Conservation (phyloP, 2,888 invertebrate genomes). For the Chymomyza amoena region DNA sequence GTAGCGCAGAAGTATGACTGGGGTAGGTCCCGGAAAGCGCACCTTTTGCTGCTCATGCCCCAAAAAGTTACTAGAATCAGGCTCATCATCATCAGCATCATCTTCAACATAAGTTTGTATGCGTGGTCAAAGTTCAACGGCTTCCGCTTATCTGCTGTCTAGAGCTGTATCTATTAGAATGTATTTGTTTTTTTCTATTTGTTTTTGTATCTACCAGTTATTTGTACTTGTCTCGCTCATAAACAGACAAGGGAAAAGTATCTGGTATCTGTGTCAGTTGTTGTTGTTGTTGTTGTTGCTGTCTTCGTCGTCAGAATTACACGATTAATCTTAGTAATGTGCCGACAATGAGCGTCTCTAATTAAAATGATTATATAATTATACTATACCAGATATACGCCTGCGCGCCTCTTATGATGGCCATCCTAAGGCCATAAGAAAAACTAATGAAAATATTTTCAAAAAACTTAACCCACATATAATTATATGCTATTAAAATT, state of each 20-base stretch:
- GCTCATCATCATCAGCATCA: not conserved
- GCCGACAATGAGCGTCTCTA: slow-evolving; percentile 48
- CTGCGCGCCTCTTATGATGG: slow-evolving; percentile 22
- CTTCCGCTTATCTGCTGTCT: slow-evolving; percentile 12
- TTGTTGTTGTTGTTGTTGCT: slow-evolving; percentile 6
- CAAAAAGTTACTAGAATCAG: not conserved
- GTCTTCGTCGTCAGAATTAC: slow-evolving; percentile 36
- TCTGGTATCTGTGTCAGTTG: slow-evolving; percentile 2
- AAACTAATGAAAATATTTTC: slow-evolving; percentile 58
- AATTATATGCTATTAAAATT: slow-evolving; percentile 40
- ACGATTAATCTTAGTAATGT: slow-evolving; percentile 59
- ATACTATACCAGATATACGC: slow-evolving; percentile 33
- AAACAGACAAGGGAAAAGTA: not conserved
- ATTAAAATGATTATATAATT: slow-evolving; percentile 69
- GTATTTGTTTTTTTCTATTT: not conserved
- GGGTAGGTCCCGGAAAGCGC: too few relatives aligned
- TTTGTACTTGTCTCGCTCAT: slow-evolving; percentile 18
- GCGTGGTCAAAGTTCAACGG: not conserved
- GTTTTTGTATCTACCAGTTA: slow-evolving; percentile 8
- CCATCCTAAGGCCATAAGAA: slow-evolving; percentile 43
- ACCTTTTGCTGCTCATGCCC: not conserved
- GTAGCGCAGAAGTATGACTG: not conserved
- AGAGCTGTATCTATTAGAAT: not conserved
- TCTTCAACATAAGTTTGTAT: not conserved
- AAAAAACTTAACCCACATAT: slow-evolving; percentile 53